Conservation (phyloP, 2,888 invertebrate species). For the Stramonita haemastoma region DNA sequence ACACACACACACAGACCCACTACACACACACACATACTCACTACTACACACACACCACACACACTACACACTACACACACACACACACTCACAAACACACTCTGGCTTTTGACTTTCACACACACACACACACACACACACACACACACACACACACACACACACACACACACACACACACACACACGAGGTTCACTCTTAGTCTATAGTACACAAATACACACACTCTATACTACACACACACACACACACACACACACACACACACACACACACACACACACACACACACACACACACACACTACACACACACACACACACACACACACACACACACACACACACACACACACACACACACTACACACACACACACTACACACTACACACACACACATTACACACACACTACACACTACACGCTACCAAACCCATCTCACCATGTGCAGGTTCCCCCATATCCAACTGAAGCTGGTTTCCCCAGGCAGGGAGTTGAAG, state of each 20-base stretch:
- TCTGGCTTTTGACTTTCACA: too few species aligned
- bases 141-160: too few species aligned
- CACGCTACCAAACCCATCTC: neutral
- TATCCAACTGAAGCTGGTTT: conserved; percentile 62
- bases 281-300: neutral
- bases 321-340: neutral
- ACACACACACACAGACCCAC: too few species aligned
- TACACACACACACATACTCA: too few species aligned
- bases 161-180: neutral
- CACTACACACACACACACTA: neutral
- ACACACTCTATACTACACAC: conserved; percentile 12
- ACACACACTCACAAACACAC: too few species aligned
- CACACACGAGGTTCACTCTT: neutral
- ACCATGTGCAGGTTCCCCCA: conserved; percentile 64
- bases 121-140: too few species aligned
- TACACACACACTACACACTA: neutral
- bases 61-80: too few species aligned
- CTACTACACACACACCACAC: too few species aligned
- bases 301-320: neutral
- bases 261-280: conserved; percentile 5
- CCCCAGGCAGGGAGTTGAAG: conserved; percentile 56
- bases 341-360: neutral
- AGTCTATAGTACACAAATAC: neutral
- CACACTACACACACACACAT: too few species aligned
- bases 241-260: conserved; percentile 7